phyloP scores from a whole-genome alignment of 1,140 invertebrate genomes.

The Lordiphosa clarofinis region DNA sequence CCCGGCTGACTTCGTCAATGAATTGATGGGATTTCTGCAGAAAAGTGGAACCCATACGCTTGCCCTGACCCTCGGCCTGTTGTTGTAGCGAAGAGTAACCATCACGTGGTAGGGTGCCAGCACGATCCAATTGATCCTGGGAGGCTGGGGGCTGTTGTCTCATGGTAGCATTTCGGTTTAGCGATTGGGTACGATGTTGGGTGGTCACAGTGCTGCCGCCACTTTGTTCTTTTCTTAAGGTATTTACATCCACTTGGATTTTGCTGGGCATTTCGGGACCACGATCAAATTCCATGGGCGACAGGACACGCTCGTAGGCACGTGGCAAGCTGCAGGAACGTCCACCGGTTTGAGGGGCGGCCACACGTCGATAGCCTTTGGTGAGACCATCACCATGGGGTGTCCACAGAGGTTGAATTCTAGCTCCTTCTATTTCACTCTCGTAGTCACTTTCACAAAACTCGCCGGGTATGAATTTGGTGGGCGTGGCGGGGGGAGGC shows the following conservation, averaged over 20 bases:
- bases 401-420: constrained; percentile 83
- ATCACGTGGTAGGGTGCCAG: constrained; percentile 83
- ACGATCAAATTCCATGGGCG: constrained; percentile 84
- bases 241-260: constrained; percentile 64
- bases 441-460: constrained; percentile 87
- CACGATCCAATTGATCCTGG: constrained; percentile 78
- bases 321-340: constrained; percentile 80
- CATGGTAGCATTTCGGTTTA: constrained; percentile 64
- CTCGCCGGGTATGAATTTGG: constrained; percentile 85
- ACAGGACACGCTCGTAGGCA: constrained; percentile 80
- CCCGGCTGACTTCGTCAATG: constrained; percentile 84
- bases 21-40: constrained; percentile 87
- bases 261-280: constrained; percentile 81
- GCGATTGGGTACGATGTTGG: constrained; percentile 55
- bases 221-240: constrained; percentile 57
- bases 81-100: constrained; percentile 80
- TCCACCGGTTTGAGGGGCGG: constrained; percentile 79
- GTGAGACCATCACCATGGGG: constrained; percentile 83
- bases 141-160: constrained; percentile 41
- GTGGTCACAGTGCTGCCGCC: constrained; percentile 58
- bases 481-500: constrained; percentile 82
- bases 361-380: constrained; percentile 83
- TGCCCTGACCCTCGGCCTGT: constrained; percentile 79
- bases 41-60: constrained; percentile 85
- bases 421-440: constrained; percentile 83